Base-by-base conservation (phyloP, 2,113 vertebrate genomes). In the Dicrurus megarhynchus region DNA sequence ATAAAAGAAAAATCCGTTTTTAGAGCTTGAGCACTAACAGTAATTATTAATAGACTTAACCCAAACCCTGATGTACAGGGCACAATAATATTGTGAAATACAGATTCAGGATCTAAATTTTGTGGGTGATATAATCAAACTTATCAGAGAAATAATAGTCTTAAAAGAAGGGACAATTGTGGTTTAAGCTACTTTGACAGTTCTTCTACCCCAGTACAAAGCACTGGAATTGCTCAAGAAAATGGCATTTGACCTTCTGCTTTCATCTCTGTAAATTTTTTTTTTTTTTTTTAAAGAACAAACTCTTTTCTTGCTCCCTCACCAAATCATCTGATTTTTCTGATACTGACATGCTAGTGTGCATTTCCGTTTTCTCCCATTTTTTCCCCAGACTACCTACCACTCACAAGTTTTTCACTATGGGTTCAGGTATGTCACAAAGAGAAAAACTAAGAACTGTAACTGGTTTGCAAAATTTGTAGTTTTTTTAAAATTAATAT, bases 31-130 rank as follows among this genome's bases (percentile, higher is more conserved):
- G 52, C 35, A 84, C 14, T 53, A 87, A 49, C 30, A 81, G 57
- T 56, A 57, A 89, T 91, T 92, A 95, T 53, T 68, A 73, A 80
- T 64, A 57, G 28, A n/a, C 37, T 89, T 79, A 55, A 87, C 61
- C 20, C 57, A 64, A 87, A 89, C 47, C 16, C 41, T 56, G 24
- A 65, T 69, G 32, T 76, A 63, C 41, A 77, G 50, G 77, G 32
- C n/a, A 69, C 32, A 71, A 49, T 21, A 89, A 57, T 57, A 91
- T 33, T 60, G 53, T 42, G 56, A 87, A 87, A 92, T 61, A 46
- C 13, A 73, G 53, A 84, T 39, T 74, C 52, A 46, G 33, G 11
- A 68, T 69, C 44, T 56, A 33, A 63, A 64, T 67, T 84, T 87
- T 79, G 41, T 78, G 23, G 41, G 12, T 5, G 6, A 61, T 26